Conservation (phyloP, 2,113 vertebrate species). For the Oryzias javanicus region DNA sequence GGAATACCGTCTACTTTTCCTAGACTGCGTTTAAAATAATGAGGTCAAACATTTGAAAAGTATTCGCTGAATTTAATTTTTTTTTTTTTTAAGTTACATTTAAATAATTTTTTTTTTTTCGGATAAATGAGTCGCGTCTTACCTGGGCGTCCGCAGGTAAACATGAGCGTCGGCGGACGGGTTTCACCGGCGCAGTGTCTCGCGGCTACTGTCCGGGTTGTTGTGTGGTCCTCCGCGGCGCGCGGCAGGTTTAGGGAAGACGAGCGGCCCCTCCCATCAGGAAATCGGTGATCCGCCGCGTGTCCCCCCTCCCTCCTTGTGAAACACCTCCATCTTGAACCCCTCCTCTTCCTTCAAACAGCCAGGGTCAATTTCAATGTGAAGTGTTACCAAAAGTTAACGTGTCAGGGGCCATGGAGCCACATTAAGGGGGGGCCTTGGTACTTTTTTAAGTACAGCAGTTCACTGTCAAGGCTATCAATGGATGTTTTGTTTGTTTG, state of each 20-base stretch:
- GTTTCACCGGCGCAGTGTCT: conserved; percentile 4
- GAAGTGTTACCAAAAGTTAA: conserved; percentile 84
- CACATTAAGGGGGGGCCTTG: neutral
- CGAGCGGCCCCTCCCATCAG: conserved; percentile 79
- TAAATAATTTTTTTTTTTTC: too few species aligned
- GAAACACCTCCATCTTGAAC: conserved; percentile 52
- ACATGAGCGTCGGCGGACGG: neutral
- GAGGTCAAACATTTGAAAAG: too few species aligned
- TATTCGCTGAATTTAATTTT: too few species aligned
- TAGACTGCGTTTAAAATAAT: too few species aligned
- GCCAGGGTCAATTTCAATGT: conserved; percentile 91
- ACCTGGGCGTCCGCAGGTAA: conserved; percentile 40
- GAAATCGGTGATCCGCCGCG: conserved; percentile 88
- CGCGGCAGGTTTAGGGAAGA: conserved; percentile 50
- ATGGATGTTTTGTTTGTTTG: conserved; percentile 7
- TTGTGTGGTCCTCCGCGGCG: conserved; percentile 8
- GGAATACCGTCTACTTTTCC: too few species aligned
- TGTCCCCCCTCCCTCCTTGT: conserved; percentile 61
- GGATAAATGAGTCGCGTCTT: neutral
- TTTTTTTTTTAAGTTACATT: too few species aligned
- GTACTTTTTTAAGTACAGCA: neutral
- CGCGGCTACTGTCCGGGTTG: conserved; percentile 8
- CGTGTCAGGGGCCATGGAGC: conserved; percentile 59
- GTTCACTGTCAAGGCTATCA: conserved; percentile 57
- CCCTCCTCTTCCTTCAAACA: conserved; percentile 13